phyloP scores from a whole-genome alignment of 2,888 invertebrate species.

The Hanleya hanleyi region DNA sequence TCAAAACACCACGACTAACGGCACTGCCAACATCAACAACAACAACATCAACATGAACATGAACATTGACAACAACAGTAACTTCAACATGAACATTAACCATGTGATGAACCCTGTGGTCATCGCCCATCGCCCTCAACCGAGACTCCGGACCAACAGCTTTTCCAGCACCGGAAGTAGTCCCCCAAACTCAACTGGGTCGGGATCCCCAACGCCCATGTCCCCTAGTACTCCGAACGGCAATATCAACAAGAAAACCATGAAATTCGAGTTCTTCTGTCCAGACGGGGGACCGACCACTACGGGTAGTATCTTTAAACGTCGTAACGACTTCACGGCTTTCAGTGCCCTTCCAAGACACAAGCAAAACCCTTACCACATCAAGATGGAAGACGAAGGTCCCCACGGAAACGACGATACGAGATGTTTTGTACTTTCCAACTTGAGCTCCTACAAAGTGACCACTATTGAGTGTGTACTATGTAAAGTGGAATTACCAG shows the following conservation, averaged over 20 bases:
- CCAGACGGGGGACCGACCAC: slow-evolving; percentile 44
- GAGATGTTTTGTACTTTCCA: slow-evolving; percentile 94
- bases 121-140: slow-evolving; percentile 63
- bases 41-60: slow-evolving; percentile 75
- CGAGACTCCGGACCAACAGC: slow-evolving; percentile 68
- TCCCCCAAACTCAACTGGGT: slow-evolving; percentile 62
- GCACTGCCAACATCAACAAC: slow-evolving; percentile 76
- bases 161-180: slow-evolving; percentile 73
- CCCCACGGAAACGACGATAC: slow-evolving; percentile 99
- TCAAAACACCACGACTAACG: slow-evolving; percentile 33
- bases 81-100: slow-evolving; percentile 5
- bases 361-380: slow-evolving; percentile 99
- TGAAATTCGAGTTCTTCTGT: slow-evolving; percentile 21
- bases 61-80: slow-evolving; percentile 18
- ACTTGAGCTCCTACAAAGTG: slow-evolving; percentile 93
- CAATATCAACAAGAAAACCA: slow-evolving; percentile 25
- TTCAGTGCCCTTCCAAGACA: slow-evolving; percentile 84
- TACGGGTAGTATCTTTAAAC: slow-evolving; percentile 83
- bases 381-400: slow-evolving; percentile 99
- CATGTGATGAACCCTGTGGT: slow-evolving; percentile 69
- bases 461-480: slow-evolving; percentile 86
- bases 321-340: slow-evolving; percentile 94
- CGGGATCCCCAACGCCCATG: slow-evolving; percentile 26
- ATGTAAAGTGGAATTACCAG: slow-evolving; percentile 88
- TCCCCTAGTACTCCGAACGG: slow-evolving; percentile 34